Conservation (phyloP, 2,113 vertebrate genomes). For the Tragelaphus buxtoni region DNA sequence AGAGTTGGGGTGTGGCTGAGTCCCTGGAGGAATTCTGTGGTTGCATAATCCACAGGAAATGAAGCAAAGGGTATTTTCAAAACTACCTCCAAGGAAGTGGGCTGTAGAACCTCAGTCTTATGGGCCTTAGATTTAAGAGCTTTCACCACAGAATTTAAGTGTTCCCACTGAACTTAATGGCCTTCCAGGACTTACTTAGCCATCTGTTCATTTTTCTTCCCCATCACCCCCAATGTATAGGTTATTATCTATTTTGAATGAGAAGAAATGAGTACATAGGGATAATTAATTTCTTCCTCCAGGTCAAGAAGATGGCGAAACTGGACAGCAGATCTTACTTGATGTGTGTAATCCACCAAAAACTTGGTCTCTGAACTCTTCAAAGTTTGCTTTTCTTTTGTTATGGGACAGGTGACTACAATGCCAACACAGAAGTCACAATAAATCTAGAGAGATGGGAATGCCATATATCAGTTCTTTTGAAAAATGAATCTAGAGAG, state of each 20-base stretch:
- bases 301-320: neutral
- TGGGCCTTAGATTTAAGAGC: neutral
- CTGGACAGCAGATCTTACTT: neutral
- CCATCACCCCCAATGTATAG: neutral
- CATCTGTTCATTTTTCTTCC: neutral
- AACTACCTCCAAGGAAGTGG: slow-evolving; percentile 40
- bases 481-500: neutral
- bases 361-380: neutral
- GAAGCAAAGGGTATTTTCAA: slow-evolving; percentile 52
- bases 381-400: neutral
- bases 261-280: neutral
- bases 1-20: slow-evolving; percentile 36
- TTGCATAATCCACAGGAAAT: slow-evolving; percentile 49
- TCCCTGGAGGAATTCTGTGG: slow-evolving; percentile 47
- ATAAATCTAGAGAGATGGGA: neutral
- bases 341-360: neutral
- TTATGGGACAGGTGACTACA: neutral
- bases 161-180: neutral
- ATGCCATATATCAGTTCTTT: neutral
- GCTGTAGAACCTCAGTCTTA: neutral
- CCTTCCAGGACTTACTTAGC: neutral
- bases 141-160: neutral
- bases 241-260: neutral
- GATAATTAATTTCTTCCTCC: neutral
- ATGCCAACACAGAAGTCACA: neutral